phyloP scores from a whole-genome alignment of 2,888 invertebrate species.

The Cheilosia scutellata region DNA sequence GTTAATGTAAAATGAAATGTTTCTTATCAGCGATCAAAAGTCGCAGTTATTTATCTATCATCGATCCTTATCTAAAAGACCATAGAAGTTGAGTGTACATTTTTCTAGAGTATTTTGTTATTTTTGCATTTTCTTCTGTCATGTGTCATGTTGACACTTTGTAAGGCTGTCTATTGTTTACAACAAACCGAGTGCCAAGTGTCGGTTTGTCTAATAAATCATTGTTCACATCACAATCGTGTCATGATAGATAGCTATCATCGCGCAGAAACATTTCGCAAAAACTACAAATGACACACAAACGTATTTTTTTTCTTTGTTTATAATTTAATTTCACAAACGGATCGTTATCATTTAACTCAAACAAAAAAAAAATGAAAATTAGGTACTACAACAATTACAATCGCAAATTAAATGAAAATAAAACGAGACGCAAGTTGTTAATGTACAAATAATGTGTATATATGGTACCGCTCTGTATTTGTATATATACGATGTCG shows the following conservation, averaged over 20 bases:
- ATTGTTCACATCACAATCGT: conserved; percentile 28
- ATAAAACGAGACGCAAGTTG: conserved; percentile 2
- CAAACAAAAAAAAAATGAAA: conserved; percentile 4
- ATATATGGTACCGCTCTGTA: conserved; percentile 27
- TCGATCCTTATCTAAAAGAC: no score
- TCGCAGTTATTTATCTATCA: no score
- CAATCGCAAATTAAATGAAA: conserved; percentile 15
- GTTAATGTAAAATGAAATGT: no score
- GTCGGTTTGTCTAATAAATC: neutral
- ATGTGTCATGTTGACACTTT: conserved; percentile 40
- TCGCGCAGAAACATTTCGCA: conserved; percentile 21
- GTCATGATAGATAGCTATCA: conserved; percentile 48
- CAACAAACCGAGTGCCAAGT: conserved; percentile 30
- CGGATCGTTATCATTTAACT: conserved; percentile 33
- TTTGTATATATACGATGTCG: conserved; percentile 10
- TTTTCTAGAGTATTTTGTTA: conserved; percentile 4
- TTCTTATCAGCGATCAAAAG: no score
- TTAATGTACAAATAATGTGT: neutral
- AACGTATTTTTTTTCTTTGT: conserved; percentile 14
- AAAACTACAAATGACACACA: conserved; percentile 36
- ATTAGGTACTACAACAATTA: neutral
- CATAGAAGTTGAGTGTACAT: neutral
- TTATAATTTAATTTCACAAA: conserved; percentile 23
- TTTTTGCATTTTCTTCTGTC: conserved; percentile 11
- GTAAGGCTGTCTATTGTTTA: conserved; percentile 39